Base-by-base conservation (phyloP, 2,888 invertebrate species). In the Bombylius major region DNA sequence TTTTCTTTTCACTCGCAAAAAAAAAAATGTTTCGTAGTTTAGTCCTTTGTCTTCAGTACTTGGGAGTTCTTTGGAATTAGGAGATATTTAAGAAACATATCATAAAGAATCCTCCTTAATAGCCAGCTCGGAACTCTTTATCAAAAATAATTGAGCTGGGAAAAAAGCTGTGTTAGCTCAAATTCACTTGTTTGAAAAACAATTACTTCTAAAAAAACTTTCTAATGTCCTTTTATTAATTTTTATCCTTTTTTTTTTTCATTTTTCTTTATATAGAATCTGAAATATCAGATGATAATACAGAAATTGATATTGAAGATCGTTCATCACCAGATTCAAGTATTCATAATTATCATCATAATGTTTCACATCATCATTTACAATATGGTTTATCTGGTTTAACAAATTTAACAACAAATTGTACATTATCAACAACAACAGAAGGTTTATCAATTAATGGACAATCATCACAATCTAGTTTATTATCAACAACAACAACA, bases 221-320 rank as follows among this genome's bases (percentile, higher is more conserved):
- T 23, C 3, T 23, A 23, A 23, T 23, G 23, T 23, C 23, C 23
- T 23, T 23, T 23, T 23, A 23, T 23, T 23, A 23, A 23, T 23
- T 23, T 23, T 23, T 23, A 23, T 23, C 23, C 3, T 36, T 36
- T 36, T 36, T 7, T 36, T 44, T 23, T 31, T 44, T 32, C 13
- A n/a, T n/a, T n/a, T 44, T 42, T 13, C 31, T 5, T 1, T 44
- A 32, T 44, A 31, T 53, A 61, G 73, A 72, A 56, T 66, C 70
- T 11, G 72, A 73, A 49, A 55, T 71, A 39, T 71, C 72, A 36
- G 72, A 74, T 59, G 72, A 74, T 55, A 71, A 73, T 45, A 73
- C 72, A n/a, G 73, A 73, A 56, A 71, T 72, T 50, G 75, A 75
- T 52, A 73, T 73, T 48, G 74, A 75, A 63, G 73, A 74, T 60